phyloP scores from a whole-genome alignment of 1,140 invertebrate species.

The Pemphigus obesinymphae region DNA sequence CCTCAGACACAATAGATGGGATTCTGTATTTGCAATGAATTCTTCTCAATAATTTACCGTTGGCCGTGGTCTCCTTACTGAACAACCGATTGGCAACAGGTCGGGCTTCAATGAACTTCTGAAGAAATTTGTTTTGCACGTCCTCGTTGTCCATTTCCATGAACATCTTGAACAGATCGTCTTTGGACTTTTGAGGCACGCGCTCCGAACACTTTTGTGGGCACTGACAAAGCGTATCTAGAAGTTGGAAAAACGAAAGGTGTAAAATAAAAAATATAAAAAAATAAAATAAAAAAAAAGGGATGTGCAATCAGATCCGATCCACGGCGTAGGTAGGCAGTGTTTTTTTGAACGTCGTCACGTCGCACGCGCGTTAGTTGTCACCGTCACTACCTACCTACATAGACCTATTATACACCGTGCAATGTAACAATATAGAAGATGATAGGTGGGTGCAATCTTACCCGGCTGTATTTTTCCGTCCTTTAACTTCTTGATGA shows the following conservation, averaged over 20 bases:
- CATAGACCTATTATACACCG: too few species aligned
- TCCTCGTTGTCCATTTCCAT: constrained; percentile 53
- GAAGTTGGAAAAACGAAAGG: constrained; percentile 40
- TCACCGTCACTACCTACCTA: not conserved
- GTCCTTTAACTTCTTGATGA: constrained; percentile 11
- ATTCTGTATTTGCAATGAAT: constrained; percentile 55
- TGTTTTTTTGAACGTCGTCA: too few species aligned
- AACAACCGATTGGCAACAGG: constrained; percentile 46
- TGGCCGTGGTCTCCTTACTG: constrained; percentile 44
- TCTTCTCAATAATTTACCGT: constrained; percentile 47
- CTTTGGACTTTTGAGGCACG: constrained; percentile 51
- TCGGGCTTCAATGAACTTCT: constrained; percentile 52
- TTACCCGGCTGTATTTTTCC: not conserved
- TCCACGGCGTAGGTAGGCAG: too few species aligned
- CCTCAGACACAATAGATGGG: constrained; percentile 45
- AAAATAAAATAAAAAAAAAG: not conserved
- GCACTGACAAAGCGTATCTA: constrained; percentile 55
- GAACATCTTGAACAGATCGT: constrained; percentile 53
- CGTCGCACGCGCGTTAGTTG: too few species aligned
- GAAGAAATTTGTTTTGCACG: constrained; percentile 53
- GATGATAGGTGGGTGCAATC: too few species aligned
- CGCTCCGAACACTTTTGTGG: constrained; percentile 56
- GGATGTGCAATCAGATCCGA: too few species aligned
- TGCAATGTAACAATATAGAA: too few species aligned
- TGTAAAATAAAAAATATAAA: not conserved